phyloP scores from a whole-genome alignment of 2,888 invertebrate genomes.

The Alentia gelatinosa region DNA sequence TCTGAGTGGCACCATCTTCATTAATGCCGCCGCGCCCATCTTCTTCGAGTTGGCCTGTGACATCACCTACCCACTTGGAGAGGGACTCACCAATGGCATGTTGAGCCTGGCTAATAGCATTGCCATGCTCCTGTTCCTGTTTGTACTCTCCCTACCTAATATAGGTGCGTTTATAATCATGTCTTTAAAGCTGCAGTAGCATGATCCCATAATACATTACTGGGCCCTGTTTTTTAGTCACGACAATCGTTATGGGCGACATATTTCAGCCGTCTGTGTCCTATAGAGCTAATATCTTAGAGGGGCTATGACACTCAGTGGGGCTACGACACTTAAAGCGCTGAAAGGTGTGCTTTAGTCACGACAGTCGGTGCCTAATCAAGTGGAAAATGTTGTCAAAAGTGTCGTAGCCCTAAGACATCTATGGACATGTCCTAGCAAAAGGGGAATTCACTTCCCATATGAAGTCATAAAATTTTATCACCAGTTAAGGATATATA shows the following conservation, averaged over 20 bases:
- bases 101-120: conserved; percentile 72
- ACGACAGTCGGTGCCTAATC: no score
- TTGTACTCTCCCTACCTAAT: conserved; percentile 65
- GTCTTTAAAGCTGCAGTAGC: background rate
- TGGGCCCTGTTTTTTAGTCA: background rate
- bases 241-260: background rate
- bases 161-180: background rate
- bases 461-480: no score
- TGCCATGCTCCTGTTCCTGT: conserved; percentile 69
- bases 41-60: conserved; percentile 65
- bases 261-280: background rate
- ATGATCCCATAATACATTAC: background rate
- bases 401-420: no score
- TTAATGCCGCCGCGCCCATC: conserved; percentile 54
- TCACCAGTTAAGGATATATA: no score
- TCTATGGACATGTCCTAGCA: no score
- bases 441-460: no score
- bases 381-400: no score
- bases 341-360: background rate
- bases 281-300: background rate
- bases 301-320: background rate
- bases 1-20: background rate
- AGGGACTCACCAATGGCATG: conserved; percentile 70
- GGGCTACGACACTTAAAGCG: background rate
- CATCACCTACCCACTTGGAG: conserved; percentile 63